Evolutionary conservation across 2,888 invertebrate genomes (phyloP), one percentile per base, ranked within the genome.

Genomic region (Nomada lathburiana): DNA sequence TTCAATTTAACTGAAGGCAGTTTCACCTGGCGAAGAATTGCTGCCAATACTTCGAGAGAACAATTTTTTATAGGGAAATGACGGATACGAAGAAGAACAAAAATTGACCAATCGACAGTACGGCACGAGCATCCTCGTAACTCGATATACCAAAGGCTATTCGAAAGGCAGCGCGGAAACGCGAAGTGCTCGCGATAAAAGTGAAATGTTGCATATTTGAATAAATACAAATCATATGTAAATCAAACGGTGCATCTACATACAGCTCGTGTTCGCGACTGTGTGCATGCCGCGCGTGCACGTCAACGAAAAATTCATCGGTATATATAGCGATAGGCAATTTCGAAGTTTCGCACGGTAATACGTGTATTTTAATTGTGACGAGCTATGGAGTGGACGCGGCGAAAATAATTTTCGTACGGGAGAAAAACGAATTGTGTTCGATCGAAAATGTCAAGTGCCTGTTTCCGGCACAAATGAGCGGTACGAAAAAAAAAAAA

Each of bases 171-270:
- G 26, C 47, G 59, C 5, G 60, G 47, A 60, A 70, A 59, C 36
- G 50, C 50, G 59, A 50, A 42, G 47, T 29, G 59, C 23, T 7
- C 47, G 70, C 50, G 47, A 70, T 59, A 60, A 60, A 70, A 70
- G 59, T 29, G 60, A 70, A 70, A 60, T 29, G 70, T 70, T 60
- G 70, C 47, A 47, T 10, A 50, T 60, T 70, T 60, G 60, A 60
- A 70, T 70, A 70, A 70, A 70, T 70, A 60, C 50, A 50, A 60
- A 70, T 70, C 60, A 20, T 70, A 70, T 36, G 70, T 60, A 60
- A 60, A 70, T 70, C 29, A 59, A 23, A 9, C 29, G n/a, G 3
- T 23, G 16, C 16, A 20, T 18, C 29, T n/a, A 60, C 59, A 10
- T 36, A 60, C 9, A 36, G 53, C 10, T 13, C 53, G 5, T n/a